Percentiles rank a stretch among this genome's conserved stretches.
Conservation (phyloP, 1,140 invertebrate genomes). For the Notospermus geniculatus region DNA sequence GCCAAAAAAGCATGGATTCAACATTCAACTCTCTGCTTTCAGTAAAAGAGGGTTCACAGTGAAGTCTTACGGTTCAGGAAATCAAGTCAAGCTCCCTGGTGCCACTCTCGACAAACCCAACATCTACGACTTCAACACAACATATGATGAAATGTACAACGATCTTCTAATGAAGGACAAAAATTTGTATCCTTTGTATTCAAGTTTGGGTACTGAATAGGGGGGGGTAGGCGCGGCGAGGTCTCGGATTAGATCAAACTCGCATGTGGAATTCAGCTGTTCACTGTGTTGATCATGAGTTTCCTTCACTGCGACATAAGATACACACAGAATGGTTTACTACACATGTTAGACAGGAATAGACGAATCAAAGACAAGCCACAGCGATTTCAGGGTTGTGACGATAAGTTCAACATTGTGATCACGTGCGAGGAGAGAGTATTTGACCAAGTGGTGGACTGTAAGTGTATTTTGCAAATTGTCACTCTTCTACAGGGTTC, state of each 20-base stretch:
- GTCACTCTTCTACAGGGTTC: no score
- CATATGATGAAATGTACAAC: conserved; percentile 95
- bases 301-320: conserved; percentile 57
- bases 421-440: conserved; percentile 98
- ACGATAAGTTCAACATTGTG: conserved; percentile 93
- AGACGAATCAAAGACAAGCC: conserved; percentile 90
- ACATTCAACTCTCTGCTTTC: conserved; percentile 46
- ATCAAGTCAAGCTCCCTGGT: conserved; percentile 90
- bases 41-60: conserved; percentile 96
- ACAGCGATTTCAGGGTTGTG: conserved; percentile 88
- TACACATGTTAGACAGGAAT: conserved; percentile 98
- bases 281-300: no score
- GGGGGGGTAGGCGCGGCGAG: no score
- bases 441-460: conserved; percentile 87
- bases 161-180: conserved; percentile 74
- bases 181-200: conserved; percentile 66
- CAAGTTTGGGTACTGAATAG: no score
- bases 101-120: conserved; percentile 93
- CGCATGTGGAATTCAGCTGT: no score
- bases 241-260: no score
- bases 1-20: no score
- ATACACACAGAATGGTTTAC: conserved; percentile 97
- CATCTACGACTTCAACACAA: conserved; percentile 94
- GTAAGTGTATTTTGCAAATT: conserved; percentile 43
- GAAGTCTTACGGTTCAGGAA: conserved; percentile 95